Evolutionary conservation across 2,113 vertebrate genomes (phyloP).

Genomic region (Dinomys branickii): DNA sequence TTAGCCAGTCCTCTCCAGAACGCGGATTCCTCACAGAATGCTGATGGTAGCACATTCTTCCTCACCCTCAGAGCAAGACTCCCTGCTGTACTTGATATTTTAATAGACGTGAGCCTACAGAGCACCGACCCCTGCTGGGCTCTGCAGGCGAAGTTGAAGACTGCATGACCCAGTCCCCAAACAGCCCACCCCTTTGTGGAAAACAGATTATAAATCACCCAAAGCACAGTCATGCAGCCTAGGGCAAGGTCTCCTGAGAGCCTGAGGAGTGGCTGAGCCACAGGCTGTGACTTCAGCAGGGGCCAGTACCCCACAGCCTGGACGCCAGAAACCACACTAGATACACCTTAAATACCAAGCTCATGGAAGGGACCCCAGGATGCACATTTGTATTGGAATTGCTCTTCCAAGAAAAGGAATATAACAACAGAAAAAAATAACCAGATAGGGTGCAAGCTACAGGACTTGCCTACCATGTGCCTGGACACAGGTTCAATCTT

Average conservation of each 20-base stretch:
- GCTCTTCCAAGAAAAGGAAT: not conserved
- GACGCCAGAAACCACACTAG: not conserved
- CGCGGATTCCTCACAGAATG: not conserved
- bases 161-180: not conserved
- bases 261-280: not conserved
- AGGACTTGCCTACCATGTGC: not conserved
- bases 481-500: not conserved
- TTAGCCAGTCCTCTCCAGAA: not conserved
- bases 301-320: not conserved
- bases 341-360: not conserved
- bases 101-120: not conserved
- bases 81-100: too few relatives aligned
- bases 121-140: not conserved
- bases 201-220: not conserved
- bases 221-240: not conserved
- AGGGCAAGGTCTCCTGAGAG: not conserved
- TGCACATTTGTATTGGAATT: not conserved
- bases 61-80: not conserved
- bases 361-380: not conserved
- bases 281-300: accelerated
- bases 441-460: not conserved
- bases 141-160: not conserved
- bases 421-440: not conserved
- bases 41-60: not conserved
- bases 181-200: not conserved